Evolutionary conservation across 2,888 invertebrate species (phyloP), one percentile per base, ranked within the genome.

Genomic region (Serrognathus titanus): DNA sequence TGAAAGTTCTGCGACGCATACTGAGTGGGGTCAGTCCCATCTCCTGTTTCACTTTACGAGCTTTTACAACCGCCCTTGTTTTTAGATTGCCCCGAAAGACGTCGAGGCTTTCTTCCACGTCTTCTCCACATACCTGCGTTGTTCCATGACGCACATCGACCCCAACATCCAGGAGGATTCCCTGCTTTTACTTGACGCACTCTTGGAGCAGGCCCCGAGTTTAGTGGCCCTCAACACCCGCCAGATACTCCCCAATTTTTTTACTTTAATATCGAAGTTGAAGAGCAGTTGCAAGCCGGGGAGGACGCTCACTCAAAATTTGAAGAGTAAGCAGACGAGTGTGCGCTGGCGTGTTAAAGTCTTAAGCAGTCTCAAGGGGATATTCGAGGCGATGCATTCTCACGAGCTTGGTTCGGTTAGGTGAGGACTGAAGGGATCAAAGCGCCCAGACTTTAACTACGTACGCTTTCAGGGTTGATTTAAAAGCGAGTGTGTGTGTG

Each of bases 141-240:
- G 94, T 79, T 90, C 92, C 0, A 92, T 96, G 92, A 94, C 94
- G 0, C 92, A 95, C 69, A 90, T 96, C 57, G 85, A 90, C 71
- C 83, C 82, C 9, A 80, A 83, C 49, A 87, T 96, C 60, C 91
- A 93, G 71, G 89, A 92, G 71, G 94, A 94, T 75, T 90, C 94
- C 0, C 78, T 96, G 0, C 72, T 86, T 1, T 83, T 94, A 62
- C 78, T 96, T 12, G 94, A 94, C 70, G 80, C 88, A 41, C 79
- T 94, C n/a, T 75, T 93, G 10, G 79, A 83, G 40, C 82, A 86
- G 65, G 82, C 85, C 52, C 88, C 90, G 1, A 71, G 75, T 5
- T 79, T 91, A 47, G 81, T 94, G 2, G 84, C 86, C 0, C 77
- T 81, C 52, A 84, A 87, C 69, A 85, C 87, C 55, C 82, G 84